Percentiles rank a stretch among this genome's conserved stretches.
phyloP scores from a whole-genome alignment of 2,113 vertebrate genomes.

The Penelope pileata region DNA sequence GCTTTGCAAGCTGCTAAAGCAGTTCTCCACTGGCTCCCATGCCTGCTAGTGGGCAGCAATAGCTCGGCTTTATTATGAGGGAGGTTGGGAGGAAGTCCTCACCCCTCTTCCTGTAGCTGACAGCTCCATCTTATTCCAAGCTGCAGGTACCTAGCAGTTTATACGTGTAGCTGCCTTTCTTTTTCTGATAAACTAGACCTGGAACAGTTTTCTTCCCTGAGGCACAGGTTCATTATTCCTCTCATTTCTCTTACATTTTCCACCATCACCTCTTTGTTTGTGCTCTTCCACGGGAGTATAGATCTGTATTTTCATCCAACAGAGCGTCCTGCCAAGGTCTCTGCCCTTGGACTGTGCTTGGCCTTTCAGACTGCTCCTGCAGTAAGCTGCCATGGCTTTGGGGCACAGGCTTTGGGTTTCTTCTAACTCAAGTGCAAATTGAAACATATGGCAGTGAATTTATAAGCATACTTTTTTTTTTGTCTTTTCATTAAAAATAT shows the following conservation, averaged over 20 bases:
- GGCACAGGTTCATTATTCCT: not conserved
- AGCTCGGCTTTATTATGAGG: not conserved
- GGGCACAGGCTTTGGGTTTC: not conserved
- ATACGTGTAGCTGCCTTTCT: not conserved
- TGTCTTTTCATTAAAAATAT: not conserved
- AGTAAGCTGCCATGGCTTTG: not conserved
- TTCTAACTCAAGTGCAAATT: not conserved
- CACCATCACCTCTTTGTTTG: not conserved
- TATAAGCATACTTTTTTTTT: too few relatives aligned
- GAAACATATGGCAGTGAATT: not conserved
- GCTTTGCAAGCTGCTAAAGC: not conserved
- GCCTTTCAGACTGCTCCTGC: not conserved
- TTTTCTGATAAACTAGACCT: not conserved
- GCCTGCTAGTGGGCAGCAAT: not conserved
- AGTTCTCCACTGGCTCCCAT: rapidly evolving
- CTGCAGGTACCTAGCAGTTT: not conserved
- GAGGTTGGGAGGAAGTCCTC: not conserved
- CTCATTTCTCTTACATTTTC: not conserved
- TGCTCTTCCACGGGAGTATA: not conserved
- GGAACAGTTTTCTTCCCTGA: not conserved
- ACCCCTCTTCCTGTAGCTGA: not conserved
- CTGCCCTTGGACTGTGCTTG: not conserved
- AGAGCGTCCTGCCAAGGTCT: rapidly evolving
- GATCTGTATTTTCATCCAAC: not conserved
- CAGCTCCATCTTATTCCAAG: not conserved